Conservation (phyloP, 2,797 vertebrate genomes). For the Ptychobarbus kaznakovi region DNA sequence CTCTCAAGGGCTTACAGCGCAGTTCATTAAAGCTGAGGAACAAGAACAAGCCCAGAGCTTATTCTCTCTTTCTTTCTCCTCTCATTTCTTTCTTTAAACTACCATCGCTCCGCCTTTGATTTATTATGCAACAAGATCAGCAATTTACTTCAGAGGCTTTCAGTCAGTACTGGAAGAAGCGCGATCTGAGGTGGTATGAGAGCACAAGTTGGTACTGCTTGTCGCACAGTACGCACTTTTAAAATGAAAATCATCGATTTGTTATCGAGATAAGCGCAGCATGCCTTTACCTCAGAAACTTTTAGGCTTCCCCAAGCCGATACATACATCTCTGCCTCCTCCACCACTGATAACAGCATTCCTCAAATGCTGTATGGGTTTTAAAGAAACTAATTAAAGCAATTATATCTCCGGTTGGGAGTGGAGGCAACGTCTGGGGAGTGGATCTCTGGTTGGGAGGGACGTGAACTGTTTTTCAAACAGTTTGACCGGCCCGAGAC, state of each 20-base stretch:
- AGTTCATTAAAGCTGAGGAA: slow-evolving; percentile 49
- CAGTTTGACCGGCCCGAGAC: neutral
- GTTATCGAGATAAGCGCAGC: neutral
- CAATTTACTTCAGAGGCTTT: slow-evolving; percentile 40
- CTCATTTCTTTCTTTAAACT: slow-evolving; percentile 44
- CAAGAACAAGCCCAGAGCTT: slow-evolving; percentile 47
- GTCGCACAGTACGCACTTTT: neutral
- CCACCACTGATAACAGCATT: slow-evolving; percentile 62
- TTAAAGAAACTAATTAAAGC: slow-evolving; percentile 62
- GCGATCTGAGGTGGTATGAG: slow-evolving; percentile 15
- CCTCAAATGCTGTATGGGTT: slow-evolving; percentile 61
- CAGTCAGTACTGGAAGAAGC: neutral
- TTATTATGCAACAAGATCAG: slow-evolving; percentile 58
- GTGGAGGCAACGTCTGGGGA: slow-evolving; percentile 41
- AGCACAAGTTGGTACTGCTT: slow-evolving; percentile 13
- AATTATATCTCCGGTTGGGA: slow-evolving; percentile 57
- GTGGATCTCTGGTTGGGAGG: slow-evolving; percentile 19
- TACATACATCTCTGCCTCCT: slow-evolving; percentile 26
- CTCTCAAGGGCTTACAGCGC: slow-evolving; percentile 44
- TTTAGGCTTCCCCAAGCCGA: neutral
- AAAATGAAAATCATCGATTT: neutral
- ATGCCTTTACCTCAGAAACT: slow-evolving; percentile 4
- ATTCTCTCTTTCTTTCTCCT: slow-evolving; percentile 41
- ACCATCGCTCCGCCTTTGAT: slow-evolving; percentile 53
- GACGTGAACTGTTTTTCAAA: slow-evolving; percentile 24